phyloP scores from a whole-genome alignment of 2,113 vertebrate species.

The Noturus placidus region DNA sequence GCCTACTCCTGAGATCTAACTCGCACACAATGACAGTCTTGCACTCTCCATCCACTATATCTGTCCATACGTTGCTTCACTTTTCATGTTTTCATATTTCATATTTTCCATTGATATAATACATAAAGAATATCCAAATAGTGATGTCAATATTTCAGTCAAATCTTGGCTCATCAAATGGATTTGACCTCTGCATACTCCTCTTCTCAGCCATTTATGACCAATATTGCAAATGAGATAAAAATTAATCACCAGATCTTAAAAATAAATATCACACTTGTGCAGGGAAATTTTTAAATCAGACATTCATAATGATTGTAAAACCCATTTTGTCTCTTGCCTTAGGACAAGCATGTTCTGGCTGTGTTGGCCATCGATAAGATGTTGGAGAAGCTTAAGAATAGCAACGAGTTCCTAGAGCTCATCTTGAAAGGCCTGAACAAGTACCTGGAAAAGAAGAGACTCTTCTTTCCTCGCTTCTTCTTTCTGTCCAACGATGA shows the following conservation, averaged over 20 bases:
- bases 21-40: neutral
- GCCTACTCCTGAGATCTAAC: neutral
- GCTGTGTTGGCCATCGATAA: slow-evolving; percentile 77
- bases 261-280: neutral
- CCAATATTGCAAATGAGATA: neutral
- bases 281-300: neutral
- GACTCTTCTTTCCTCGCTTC: slow-evolving; percentile 88
- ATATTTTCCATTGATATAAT: neutral
- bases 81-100: no score
- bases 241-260: neutral
- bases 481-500: slow-evolving; percentile 94
- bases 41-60: neutral
- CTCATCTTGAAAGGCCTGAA: slow-evolving; percentile 90
- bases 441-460: slow-evolving; percentile 88
- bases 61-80: neutral
- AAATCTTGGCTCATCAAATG: neutral
- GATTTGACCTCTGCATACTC: neutral
- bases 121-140: neutral
- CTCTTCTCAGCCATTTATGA: neutral
- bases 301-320: neutral
- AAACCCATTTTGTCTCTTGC: slow-evolving; percentile 9
- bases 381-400: slow-evolving; percentile 82
- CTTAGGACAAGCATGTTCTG: slow-evolving; percentile 83
- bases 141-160: neutral
- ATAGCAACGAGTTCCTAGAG: slow-evolving; percentile 81